Evolutionary conservation across 2,113 vertebrate species (phyloP).

Genomic region (Charina bottae): DNA sequence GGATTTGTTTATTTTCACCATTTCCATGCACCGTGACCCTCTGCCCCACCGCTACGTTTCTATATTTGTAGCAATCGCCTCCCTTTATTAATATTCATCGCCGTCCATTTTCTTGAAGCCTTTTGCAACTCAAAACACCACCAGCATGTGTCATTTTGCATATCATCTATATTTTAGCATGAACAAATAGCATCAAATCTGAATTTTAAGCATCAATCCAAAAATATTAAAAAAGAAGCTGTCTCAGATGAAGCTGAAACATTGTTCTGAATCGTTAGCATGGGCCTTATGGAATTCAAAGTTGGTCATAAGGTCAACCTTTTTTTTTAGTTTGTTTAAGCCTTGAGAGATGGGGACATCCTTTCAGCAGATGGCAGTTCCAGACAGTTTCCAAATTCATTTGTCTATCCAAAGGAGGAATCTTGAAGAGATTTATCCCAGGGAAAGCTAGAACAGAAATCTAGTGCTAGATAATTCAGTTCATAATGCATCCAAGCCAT

Average conservation of each 20-base stretch:
- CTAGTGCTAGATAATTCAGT: background rate
- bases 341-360: background rate
- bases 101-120: conserved; percentile 49
- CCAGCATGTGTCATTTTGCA: conserved; percentile 41
- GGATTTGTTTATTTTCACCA: conserved; percentile 50
- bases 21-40: conserved; percentile 45
- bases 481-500: background rate
- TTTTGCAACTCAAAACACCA: conserved; percentile 55
- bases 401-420: background rate
- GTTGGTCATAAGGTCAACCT: background rate
- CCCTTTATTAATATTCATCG: conserved; percentile 53
- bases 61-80: conserved; percentile 39
- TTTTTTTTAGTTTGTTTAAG: conserved; percentile 7
- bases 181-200: conserved; percentile 52
- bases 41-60: conserved; percentile 19
- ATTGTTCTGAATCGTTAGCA: background rate
- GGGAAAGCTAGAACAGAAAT: background rate
- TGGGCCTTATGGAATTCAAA: conserved; percentile 7
- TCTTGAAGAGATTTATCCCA: background rate
- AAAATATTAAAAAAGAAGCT: conserved; percentile 35
- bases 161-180: conserved; percentile 54
- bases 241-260: conserved; percentile 29
- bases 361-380: background rate
- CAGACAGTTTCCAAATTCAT: background rate
- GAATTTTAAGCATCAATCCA: conserved; percentile 45